These are phyloP conservation scores for Coturnix japonica DNA, from an alignment of 2,113 vertebrate genomes.

Conservation along the genomic window DNA sequence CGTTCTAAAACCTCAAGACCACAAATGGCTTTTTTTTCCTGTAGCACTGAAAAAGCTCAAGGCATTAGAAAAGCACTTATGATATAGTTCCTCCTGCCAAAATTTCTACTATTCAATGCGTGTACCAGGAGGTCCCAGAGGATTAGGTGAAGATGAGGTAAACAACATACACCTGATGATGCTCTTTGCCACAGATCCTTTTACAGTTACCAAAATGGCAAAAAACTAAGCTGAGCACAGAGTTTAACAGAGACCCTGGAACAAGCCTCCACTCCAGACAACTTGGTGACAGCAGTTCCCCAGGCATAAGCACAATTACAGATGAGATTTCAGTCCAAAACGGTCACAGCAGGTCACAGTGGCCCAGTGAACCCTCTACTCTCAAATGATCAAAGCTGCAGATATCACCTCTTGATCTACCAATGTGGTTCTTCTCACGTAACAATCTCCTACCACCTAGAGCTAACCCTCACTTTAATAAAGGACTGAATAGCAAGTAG, in stretches of 20 bases:
- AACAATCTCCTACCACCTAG: background rate
- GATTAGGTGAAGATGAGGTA: background rate
- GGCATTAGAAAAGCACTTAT: background rate
- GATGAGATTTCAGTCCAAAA: background rate
- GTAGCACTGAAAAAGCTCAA: background rate
- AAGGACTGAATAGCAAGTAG: background rate
- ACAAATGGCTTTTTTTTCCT: background rate
- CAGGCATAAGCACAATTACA: background rate
- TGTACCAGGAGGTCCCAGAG: background rate
- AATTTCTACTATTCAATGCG: background rate
- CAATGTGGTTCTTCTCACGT: background rate
- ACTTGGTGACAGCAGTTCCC: background rate
- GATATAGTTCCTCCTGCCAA: background rate
- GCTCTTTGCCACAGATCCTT: background rate
- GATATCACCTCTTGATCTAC: background rate
- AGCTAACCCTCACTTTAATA: background rate
- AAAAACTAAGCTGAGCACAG: background rate
- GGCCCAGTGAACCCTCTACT: background rate
- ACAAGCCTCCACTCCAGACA: background rate
- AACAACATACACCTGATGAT: background rate
- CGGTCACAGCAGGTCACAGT: background rate
- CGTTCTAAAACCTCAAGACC: background rate
- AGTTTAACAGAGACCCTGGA: background rate
- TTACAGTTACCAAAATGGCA: background rate
- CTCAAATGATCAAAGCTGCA: background rate